These are phyloP conservation scores for Apogon hyalosoma DNA, from an alignment of 2,797 vertebrate genomes.

Conservation along the genomic window DNA sequence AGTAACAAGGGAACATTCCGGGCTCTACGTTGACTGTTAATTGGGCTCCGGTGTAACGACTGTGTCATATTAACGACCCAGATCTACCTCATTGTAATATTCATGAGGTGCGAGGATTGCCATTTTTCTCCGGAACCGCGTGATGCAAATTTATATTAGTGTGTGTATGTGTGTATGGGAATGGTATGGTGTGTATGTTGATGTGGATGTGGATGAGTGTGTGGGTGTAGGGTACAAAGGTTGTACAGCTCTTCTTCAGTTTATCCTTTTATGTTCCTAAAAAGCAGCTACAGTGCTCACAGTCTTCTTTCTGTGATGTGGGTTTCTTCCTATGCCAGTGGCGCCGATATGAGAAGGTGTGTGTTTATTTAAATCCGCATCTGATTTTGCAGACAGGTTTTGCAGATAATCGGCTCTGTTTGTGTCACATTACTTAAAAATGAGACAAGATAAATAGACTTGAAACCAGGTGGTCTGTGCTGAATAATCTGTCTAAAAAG, in stretches of 20 bases:
- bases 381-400: conserved; percentile 36
- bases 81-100: conserved; percentile 82
- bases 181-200: conserved; percentile 15
- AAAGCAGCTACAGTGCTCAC: conserved; percentile 34
- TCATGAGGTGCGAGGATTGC: conserved; percentile 76
- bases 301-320: conserved; percentile 28
- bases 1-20: conserved; percentile 69
- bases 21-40: conserved; percentile 82
- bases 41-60: conserved; percentile 82
- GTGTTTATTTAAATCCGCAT: conserved; percentile 57
- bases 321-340: conserved; percentile 15
- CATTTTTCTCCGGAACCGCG: conserved; percentile 53
- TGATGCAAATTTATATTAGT: conserved; percentile 51
- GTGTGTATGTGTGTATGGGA: conserved; percentile 12
- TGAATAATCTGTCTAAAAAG: conserved; percentile 45
- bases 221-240: conserved; percentile 54
- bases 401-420: conserved; percentile 17
- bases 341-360: conserved; percentile 32
- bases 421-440: conserved; percentile 32
- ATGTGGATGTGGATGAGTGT: conserved; percentile 1
- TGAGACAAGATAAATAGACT: conserved; percentile 25
- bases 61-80: conserved; percentile 86
- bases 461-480: conserved; percentile 45
- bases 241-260: conserved; percentile 38
- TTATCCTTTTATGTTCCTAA: conserved; percentile 62